phyloP scores from a whole-genome alignment of 2,888 invertebrate species.

The Phyto melanocephala region DNA sequence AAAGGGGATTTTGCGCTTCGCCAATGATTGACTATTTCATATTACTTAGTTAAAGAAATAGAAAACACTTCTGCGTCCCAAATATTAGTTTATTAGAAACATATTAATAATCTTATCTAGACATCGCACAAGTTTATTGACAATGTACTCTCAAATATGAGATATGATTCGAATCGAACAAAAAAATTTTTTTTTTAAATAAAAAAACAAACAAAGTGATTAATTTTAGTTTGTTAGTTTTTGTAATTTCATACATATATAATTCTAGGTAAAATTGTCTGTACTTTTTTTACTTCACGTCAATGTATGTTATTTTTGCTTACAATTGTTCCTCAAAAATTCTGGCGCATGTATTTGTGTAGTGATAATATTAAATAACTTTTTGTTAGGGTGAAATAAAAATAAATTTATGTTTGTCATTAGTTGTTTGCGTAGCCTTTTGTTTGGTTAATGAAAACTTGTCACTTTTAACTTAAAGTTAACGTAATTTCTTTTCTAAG shows the following conservation, averaged over 20 bases:
- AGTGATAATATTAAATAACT: background rate
- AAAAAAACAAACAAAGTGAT: slow-evolving; percentile 2
- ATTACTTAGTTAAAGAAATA: too few species aligned
- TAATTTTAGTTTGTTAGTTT: background rate
- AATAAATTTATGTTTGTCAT: background rate
- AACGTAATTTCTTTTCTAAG: slow-evolving; percentile 28
- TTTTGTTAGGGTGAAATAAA: too few species aligned
- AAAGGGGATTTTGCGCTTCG: too few species aligned
- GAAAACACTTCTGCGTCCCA: background rate
- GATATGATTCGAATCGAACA: background rate
- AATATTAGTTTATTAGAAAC: background rate
- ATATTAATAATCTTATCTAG: slow-evolving; percentile 4
- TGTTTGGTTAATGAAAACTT: slow-evolving; percentile 37
- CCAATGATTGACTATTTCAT: too few species aligned
- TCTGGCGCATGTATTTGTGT: too few species aligned
- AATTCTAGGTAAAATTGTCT: too few species aligned
- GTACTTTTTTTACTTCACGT: too few species aligned
- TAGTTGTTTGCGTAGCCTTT: background rate
- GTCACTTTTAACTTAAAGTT: slow-evolving; percentile 11
- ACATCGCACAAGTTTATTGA: background rate
- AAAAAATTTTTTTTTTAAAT: background rate
- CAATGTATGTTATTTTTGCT: too few species aligned
- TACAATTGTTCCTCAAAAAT: too few species aligned
- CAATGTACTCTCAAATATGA: background rate
- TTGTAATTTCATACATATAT: too few species aligned